Evolutionary conservation across 53 echinoderm and acorn worm genomes (phyloP).

Genomic region (Antedon mediterranea): DNA sequence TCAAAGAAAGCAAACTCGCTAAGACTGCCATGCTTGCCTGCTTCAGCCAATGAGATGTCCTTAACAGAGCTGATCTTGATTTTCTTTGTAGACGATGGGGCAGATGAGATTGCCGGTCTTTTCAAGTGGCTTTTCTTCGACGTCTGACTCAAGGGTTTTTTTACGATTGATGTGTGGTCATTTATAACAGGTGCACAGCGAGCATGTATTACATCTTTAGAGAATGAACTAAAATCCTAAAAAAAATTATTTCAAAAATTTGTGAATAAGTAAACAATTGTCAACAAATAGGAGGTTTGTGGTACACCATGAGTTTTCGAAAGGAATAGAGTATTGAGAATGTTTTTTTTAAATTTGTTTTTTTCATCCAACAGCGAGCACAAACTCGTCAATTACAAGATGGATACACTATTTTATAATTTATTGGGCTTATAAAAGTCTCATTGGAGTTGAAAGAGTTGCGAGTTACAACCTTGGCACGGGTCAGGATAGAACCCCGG

Average conservation of each 20-base stretch:
- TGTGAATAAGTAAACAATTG: too few species aligned
- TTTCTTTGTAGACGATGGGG: conserved; percentile 65
- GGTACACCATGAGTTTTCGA: too few species aligned
- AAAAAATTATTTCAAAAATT: background rate
- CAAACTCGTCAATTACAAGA: too few species aligned
- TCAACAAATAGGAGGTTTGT: too few species aligned
- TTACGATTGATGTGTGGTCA: conserved; percentile 52
- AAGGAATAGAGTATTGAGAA: too few species aligned
- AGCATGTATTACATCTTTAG: background rate
- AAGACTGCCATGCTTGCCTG: conserved; percentile 88
- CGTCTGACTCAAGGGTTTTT: conserved; percentile 39
- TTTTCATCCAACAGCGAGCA: too few species aligned
- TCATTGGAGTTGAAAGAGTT: too few species aligned
- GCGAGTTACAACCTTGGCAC: too few species aligned
- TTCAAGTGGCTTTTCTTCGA: conserved; percentile 61
- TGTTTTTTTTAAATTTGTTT: too few species aligned
- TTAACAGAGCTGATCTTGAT: conserved; percentile 66
- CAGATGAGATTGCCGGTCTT: conserved; percentile 19
- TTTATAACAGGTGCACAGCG: conserved; percentile 21
- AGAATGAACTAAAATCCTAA: background rate
- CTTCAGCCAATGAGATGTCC: conserved; percentile 76
- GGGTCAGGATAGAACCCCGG: too few species aligned
- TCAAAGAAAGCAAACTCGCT: conserved; percentile 99
- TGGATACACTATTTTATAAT: too few species aligned
- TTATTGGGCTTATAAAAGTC: too few species aligned